Conservation (phyloP, 2,888 invertebrate species). For the Amphiduros pacificus region DNA sequence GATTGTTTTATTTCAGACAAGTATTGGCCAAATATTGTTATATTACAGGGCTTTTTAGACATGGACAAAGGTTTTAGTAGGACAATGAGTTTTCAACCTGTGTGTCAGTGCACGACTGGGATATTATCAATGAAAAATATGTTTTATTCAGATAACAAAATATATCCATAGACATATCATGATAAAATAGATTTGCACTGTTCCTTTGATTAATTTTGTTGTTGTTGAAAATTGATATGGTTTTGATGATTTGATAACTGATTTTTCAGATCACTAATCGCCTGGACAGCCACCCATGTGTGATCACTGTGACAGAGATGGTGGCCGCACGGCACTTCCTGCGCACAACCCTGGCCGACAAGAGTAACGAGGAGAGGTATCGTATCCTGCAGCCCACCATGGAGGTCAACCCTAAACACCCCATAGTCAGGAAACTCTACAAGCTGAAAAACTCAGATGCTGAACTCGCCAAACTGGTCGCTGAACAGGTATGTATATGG, state of each 20-base stretch:
- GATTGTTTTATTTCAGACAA: too few relatives aligned
- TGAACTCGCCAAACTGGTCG: conserved; percentile 79
- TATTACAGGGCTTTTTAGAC: too few relatives aligned
- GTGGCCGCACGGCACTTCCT: conserved; percentile 94
- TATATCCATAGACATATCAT: too few relatives aligned
- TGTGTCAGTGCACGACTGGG: too few relatives aligned
- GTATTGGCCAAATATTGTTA: too few relatives aligned
- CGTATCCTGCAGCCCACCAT: conserved; percentile 86
- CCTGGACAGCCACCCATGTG: conserved; percentile 85
- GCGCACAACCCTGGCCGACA: conserved; percentile 75
- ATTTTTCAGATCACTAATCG: conserved; percentile 72
- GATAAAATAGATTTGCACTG: too few relatives aligned
- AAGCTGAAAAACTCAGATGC: conserved; percentile 74
- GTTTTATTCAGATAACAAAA: too few relatives aligned
- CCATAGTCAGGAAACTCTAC: conserved; percentile 85
- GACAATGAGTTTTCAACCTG: too few relatives aligned
- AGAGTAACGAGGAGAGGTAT: conserved; percentile 74
- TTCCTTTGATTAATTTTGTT: too few relatives aligned
- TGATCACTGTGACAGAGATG: conserved; percentile 95
- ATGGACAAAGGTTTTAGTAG: too few relatives aligned
- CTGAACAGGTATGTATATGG: conserved; percentile 76
- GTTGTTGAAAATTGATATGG: too few relatives aligned
- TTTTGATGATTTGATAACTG: background rate
- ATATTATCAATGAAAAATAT: too few relatives aligned
- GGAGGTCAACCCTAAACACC: conserved; percentile 82